Percentiles rank a stretch among this genome's conserved stretches.
Conservation (phyloP, 2,797 vertebrate species). For the Pampus argenteus region DNA sequence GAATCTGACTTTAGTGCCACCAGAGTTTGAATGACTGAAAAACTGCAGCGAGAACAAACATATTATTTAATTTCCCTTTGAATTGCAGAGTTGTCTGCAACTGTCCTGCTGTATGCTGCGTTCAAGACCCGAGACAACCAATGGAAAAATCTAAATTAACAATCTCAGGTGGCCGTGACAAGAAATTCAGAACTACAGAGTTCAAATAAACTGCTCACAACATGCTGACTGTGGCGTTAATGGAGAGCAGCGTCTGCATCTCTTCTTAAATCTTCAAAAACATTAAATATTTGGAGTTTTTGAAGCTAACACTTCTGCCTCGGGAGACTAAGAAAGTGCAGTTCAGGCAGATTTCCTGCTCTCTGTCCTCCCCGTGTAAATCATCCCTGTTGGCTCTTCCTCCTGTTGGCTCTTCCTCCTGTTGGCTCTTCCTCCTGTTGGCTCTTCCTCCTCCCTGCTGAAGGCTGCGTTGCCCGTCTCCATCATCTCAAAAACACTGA, state of each 20-base stretch:
- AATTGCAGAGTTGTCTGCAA: too few relatives aligned
- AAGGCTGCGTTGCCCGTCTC: slow-evolving; percentile 4
- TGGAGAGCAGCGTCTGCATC: not conserved
- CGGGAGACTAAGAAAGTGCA: not conserved
- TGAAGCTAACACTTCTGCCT: not conserved
- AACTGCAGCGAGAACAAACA: too few relatives aligned
- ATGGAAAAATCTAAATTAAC: too few relatives aligned
- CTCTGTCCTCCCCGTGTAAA: not conserved
- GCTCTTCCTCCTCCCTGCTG: not conserved
- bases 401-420: too few relatives aligned
- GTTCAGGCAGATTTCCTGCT: not conserved
- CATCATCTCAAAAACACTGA: slow-evolving; percentile 12
- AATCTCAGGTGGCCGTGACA: too few relatives aligned
- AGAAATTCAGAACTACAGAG: not conserved
- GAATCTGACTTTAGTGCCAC: not conserved
- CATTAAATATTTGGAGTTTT: not conserved
- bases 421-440: too few relatives aligned
- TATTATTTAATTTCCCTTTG: too few relatives aligned
- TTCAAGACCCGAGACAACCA: too few relatives aligned
- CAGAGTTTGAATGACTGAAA: not conserved
- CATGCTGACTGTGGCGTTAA: not conserved
- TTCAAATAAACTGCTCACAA: too few relatives aligned
- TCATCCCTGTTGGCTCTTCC: not conserved
- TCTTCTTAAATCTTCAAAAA: not conserved
- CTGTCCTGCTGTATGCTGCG: too few relatives aligned